phyloP scores from a whole-genome alignment of 2,113 vertebrate species.

The Cochlearius cochlearius region DNA sequence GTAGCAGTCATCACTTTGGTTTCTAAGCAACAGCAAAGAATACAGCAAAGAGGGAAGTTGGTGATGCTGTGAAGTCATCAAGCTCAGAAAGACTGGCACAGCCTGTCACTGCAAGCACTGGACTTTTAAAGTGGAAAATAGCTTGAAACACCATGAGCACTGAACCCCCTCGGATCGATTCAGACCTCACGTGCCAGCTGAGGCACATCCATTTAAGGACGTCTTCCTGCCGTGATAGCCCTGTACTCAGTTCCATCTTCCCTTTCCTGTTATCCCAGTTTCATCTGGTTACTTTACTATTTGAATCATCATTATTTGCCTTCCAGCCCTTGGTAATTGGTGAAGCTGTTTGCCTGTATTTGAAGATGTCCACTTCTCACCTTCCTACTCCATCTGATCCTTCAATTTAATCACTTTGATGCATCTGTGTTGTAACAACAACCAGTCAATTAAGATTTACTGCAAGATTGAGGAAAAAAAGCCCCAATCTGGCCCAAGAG shows the following conservation, averaged over 20 bases:
- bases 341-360: background rate
- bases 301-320: background rate
- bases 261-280: background rate
- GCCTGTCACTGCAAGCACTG: background rate
- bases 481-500: background rate
- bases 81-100: background rate
- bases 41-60: background rate
- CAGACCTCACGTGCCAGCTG: background rate
- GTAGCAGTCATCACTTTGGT: background rate
- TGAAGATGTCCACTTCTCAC: background rate
- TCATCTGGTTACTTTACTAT: background rate
- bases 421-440: background rate
- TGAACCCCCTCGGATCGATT: background rate
- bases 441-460: background rate
- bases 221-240: background rate
- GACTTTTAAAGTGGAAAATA: background rate
- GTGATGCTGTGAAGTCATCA: slow-evolving; percentile 1
- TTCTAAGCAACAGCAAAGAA: slow-evolving; percentile 43
- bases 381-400: background rate
- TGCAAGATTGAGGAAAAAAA: background rate
- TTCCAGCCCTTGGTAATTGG: background rate
- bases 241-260: background rate
- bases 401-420: background rate
- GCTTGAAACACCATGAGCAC: background rate
- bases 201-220: background rate